These are phyloP conservation scores for Oxycera nigricornis DNA, from an alignment of 2,888 invertebrate genomes.

Conservation along the genomic window DNA sequence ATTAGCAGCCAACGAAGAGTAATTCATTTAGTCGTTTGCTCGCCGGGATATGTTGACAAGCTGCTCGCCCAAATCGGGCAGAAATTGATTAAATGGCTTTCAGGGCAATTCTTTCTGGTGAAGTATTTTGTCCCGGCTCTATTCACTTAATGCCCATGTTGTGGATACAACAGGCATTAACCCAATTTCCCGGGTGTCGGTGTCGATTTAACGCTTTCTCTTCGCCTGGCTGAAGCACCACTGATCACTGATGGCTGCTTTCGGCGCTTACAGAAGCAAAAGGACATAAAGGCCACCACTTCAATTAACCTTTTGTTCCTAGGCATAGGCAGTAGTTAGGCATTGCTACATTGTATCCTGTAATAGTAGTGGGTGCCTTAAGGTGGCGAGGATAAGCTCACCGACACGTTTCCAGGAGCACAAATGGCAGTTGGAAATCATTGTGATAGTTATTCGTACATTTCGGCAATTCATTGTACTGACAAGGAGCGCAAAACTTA, in stretches of 20 bases:
- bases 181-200: not conserved
- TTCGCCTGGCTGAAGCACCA: not conserved
- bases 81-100: not conserved
- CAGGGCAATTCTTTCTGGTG: not conserved
- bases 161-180: not conserved
- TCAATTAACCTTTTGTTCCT: too few relatives aligned
- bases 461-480: too few relatives aligned
- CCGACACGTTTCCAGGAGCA: too few relatives aligned
- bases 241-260: not conserved
- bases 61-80: not conserved
- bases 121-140: not conserved
- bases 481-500: too few relatives aligned
- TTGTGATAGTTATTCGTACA: too few relatives aligned
- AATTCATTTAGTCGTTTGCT: not conserved
- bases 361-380: too few relatives aligned
- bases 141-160: not conserved
- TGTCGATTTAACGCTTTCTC: not conserved
- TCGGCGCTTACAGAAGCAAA: not conserved
- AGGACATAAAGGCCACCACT: too few relatives aligned
- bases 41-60: not conserved
- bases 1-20: not conserved
- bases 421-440: too few relatives aligned
- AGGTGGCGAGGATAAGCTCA: too few relatives aligned
- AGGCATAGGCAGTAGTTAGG: too few relatives aligned
- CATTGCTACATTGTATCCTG: too few relatives aligned